A percentile compares a stretch with the other conserved stretches of the same genome.
These are phyloP conservation scores for Nymphalis c-album DNA, from an alignment of 2,888 invertebrate species.

Conservation along the genomic window DNA sequence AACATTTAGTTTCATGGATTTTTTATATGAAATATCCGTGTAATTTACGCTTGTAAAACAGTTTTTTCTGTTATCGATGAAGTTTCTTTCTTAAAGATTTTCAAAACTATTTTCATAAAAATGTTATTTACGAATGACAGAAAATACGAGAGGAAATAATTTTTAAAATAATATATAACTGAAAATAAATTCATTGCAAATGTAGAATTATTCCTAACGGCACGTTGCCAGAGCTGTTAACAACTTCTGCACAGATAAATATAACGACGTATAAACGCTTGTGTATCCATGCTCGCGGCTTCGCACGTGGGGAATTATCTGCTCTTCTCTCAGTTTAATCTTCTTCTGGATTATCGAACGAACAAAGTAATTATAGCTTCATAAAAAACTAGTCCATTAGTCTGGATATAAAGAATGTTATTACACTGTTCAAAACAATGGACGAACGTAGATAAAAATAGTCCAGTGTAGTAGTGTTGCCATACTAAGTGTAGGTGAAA, in stretches of 20 bases:
- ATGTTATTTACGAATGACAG: too few species aligned
- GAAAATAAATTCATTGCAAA: slow-evolving; percentile 6
- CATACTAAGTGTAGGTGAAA: not conserved
- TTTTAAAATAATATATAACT: slow-evolving; percentile 1
- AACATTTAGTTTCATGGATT: too few species aligned
- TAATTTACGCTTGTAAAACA: not conserved
- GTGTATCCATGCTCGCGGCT: not conserved
- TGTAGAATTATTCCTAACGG: not conserved
- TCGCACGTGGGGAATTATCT: not conserved
- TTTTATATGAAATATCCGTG: too few species aligned
- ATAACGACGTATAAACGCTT: too few species aligned
- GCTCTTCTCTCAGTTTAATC: not conserved
- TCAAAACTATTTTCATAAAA: too few species aligned
- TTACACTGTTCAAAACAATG: not conserved
- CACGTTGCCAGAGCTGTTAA: not conserved
- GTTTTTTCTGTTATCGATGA: not conserved
- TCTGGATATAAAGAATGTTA: not conserved
- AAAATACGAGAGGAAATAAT: not conserved
- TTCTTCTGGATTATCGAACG: too few species aligned
- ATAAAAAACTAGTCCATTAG: not conserved
- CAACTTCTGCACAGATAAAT: not conserved
- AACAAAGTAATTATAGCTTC: not conserved
- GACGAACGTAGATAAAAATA: not conserved
- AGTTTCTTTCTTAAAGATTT: not conserved
- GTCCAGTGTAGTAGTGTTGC: not conserved